phyloP scores from a whole-genome alignment of 2,797 vertebrate species.

The Synanceia verrucosa region DNA sequence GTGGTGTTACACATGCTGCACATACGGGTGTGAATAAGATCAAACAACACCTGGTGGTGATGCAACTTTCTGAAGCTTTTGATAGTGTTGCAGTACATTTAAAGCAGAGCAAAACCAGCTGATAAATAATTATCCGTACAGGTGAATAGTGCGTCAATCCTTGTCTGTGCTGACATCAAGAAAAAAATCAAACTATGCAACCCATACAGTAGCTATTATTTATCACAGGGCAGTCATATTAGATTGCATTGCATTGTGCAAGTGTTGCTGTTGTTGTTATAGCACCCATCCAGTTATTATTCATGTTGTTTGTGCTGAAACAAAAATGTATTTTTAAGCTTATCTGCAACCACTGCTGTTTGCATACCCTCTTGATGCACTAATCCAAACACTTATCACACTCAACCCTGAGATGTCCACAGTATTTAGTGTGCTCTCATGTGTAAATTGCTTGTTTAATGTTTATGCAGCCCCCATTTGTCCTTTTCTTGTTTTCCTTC shows the following conservation, averaged over 20 bases:
- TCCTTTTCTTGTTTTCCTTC: constrained; percentile 38
- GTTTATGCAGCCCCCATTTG: constrained; percentile 21
- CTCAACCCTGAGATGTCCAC: not conserved
- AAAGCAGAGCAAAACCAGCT: not conserved
- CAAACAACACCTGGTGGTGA: not conserved
- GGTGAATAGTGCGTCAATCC: not conserved
- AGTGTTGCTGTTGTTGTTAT: too few relatives aligned
- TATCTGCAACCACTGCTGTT: not conserved
- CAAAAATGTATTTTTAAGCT: not conserved
- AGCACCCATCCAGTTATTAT: not conserved
- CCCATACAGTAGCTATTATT: not conserved
- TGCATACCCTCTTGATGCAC: not conserved
- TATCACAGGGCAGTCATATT: not conserved
- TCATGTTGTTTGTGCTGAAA: not conserved
- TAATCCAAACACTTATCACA: constrained; percentile 22
- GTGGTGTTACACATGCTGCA: not conserved
- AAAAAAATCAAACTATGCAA: not conserved
- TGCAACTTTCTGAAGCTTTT: not conserved
- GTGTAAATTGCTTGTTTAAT: constrained; percentile 26
- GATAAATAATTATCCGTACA: not conserved
- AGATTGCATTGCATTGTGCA: not conserved
- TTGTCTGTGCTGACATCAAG: not conserved
- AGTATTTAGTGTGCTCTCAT: constrained; percentile 19
- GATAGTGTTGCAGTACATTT: not conserved
- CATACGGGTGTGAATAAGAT: not conserved